Conservation (phyloP, 2,888 invertebrate genomes). For the Drosophila atripex region DNA sequence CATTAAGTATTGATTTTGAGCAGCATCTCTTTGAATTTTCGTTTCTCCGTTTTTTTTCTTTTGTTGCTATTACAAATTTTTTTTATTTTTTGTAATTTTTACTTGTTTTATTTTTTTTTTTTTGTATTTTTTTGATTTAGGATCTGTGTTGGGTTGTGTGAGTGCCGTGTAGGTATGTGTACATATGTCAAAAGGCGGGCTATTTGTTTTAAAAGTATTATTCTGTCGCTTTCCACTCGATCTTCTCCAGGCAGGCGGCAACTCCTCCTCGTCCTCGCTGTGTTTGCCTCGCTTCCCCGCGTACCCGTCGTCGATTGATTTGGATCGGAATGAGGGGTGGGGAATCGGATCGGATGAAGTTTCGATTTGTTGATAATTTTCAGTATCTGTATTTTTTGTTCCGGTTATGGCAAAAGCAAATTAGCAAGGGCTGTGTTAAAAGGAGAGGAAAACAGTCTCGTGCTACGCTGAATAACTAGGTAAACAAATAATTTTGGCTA, state of each 20-base stretch:
- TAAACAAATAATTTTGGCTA: conserved; percentile 78
- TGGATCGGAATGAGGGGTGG: conserved; percentile 1
- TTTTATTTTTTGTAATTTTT: too few species aligned
- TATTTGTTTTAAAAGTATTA: conserved; percentile 25
- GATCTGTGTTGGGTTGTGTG: conserved; percentile 30
- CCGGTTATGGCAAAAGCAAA: conserved; percentile 2
- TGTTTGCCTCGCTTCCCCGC: not conserved
- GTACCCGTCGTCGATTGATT: conserved; percentile 6
- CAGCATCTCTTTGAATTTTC: conserved; percentile 55
- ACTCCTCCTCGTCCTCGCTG: not conserved
- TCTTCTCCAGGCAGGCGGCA: not conserved
- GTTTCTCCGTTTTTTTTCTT: conserved; percentile 15
- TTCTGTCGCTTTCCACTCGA: conserved; percentile 8
- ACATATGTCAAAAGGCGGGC: conserved; percentile 41
- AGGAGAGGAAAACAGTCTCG: conserved; percentile 54
- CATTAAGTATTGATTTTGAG: conserved; percentile 66
- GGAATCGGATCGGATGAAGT: not conserved
- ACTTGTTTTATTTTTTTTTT: conserved; percentile 9
- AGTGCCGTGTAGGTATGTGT: conserved; percentile 31
- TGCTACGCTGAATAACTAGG: conserved; percentile 62
- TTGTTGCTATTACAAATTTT: not conserved
- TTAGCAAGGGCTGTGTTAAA: conserved; percentile 9
- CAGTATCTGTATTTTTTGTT: conserved; percentile 1
- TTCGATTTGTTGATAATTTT: not conserved
- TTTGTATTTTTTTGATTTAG: conserved; percentile 17